Evolutionary conservation across 1,140 invertebrate genomes (phyloP).

Genomic region (Physella acuta): DNA sequence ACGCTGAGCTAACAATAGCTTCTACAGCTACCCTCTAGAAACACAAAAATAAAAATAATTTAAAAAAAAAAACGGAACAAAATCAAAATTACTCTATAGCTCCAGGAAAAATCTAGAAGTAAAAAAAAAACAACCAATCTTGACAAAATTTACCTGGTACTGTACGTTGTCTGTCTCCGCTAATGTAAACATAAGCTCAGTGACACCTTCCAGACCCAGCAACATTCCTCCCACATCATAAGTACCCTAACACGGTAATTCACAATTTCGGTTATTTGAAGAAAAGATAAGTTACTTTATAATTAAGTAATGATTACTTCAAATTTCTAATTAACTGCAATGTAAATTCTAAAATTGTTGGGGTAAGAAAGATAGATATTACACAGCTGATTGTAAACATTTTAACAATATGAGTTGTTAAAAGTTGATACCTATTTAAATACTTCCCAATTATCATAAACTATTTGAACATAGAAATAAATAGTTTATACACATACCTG

Average conservation of each 20-base stretch:
- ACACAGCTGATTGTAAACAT: too few relatives aligned
- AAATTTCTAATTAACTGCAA: too few relatives aligned
- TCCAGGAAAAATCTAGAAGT: background rate
- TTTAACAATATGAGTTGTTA: too few relatives aligned
- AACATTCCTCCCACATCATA: conserved; percentile 91
- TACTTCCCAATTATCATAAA: too few relatives aligned
- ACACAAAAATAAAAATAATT: background rate
- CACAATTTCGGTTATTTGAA: too few relatives aligned
- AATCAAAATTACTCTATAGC: background rate
- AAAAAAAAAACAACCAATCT: background rate
- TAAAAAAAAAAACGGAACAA: conserved; percentile 1
- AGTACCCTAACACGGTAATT: conserved; percentile 77
- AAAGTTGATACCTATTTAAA: too few relatives aligned
- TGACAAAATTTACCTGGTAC: conserved; percentile 67
- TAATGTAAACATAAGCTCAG: conserved; percentile 97
- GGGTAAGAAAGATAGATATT: too few relatives aligned
- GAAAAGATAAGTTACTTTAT: too few relatives aligned
- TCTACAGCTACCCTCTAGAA: conserved; percentile 86
- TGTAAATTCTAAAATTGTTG: too few relatives aligned
- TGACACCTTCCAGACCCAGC: conserved; percentile 86
- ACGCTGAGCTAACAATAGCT: conserved; percentile 92
- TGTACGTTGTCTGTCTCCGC: conserved; percentile 81
- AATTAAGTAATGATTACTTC: too few relatives aligned
- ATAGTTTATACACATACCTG: too few relatives aligned
- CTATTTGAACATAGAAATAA: too few relatives aligned